Conservation (phyloP, 2,888 invertebrate genomes). For the Hesperia comma region DNA sequence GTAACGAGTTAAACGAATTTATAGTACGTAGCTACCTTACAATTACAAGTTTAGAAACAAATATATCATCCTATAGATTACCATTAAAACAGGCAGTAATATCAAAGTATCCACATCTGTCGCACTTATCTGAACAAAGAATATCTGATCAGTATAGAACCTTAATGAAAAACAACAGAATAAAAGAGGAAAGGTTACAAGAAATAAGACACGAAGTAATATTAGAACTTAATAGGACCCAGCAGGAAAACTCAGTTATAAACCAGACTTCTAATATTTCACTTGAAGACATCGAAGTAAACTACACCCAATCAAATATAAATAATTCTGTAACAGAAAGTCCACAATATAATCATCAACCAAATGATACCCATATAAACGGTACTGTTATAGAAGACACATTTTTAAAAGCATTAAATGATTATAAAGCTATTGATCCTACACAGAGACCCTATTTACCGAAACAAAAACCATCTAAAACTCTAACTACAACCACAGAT, state of each 20-base stretch:
- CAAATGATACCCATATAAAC: no score
- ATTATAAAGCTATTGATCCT: constrained; percentile 8
- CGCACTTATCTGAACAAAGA: constrained; percentile 38
- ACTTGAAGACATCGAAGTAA: no score
- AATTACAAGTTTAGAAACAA: constrained; percentile 36
- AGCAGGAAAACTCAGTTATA: not conserved
- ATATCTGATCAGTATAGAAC: constrained; percentile 37
- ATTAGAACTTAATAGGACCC: not conserved
- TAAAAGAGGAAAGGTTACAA: constrained; percentile 19
- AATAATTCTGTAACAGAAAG: no score
- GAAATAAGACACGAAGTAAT: constrained; percentile 19
- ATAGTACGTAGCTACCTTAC: constrained; percentile 34
- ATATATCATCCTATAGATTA: constrained; percentile 37
- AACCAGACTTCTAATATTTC: not conserved
- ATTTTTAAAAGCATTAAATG: not conserved
- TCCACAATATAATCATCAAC: no score
- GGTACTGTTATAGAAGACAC: constrained; percentile 1
- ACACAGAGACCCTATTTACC: constrained; percentile 27
- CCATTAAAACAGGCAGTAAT: constrained; percentile 31
- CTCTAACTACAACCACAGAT: constrained; percentile 6
- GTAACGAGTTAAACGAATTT: constrained; percentile 36
- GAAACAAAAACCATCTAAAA: constrained; percentile 27
- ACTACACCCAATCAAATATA: no score
- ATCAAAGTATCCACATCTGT: constrained; percentile 28
- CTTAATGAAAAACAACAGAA: constrained; percentile 37